These are phyloP conservation scores for Brenthis hecate DNA, from an alignment of 2,888 invertebrate species.

Conservation along the genomic window DNA sequence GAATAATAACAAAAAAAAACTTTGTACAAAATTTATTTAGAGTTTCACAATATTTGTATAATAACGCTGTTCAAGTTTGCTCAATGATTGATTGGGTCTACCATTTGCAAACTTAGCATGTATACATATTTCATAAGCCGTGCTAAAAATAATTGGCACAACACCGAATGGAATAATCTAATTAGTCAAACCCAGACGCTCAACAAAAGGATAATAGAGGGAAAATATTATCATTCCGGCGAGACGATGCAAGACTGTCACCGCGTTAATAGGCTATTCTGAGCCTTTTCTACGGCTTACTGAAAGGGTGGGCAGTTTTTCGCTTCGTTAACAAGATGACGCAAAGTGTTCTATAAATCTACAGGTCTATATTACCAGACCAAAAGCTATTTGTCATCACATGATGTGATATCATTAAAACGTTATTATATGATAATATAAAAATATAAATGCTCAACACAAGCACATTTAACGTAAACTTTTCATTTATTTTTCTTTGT, in stretches of 20 bases:
- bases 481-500: too few relatives aligned
- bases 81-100: neutral
- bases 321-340: conserved; percentile 65
- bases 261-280: conserved; percentile 73
- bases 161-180: conserved; percentile 55
- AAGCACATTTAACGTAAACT: too few relatives aligned
- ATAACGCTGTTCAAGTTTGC: neutral
- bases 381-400: too few relatives aligned
- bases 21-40: too few relatives aligned
- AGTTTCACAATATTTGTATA: too few relatives aligned
- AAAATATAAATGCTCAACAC: neutral
- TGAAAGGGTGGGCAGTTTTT: conserved; percentile 72
- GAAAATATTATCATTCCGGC: conserved; percentile 71
- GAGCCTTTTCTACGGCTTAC: conserved; percentile 70
- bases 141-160: conserved; percentile 24
- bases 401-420: too few relatives aligned
- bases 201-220: conserved; percentile 61
- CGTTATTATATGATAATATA: too few relatives aligned
- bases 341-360: neutral
- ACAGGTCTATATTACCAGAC: too few relatives aligned
- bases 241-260: conserved; percentile 67
- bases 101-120: neutral
- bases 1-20: too few relatives aligned
- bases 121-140: conserved; percentile 19
- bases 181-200: conserved; percentile 61